Evolutionary conservation across 2,113 vertebrate genomes (phyloP), one percentile per base, ranked within the genome.

Genomic region (Etheostoma spectabile): DNA sequence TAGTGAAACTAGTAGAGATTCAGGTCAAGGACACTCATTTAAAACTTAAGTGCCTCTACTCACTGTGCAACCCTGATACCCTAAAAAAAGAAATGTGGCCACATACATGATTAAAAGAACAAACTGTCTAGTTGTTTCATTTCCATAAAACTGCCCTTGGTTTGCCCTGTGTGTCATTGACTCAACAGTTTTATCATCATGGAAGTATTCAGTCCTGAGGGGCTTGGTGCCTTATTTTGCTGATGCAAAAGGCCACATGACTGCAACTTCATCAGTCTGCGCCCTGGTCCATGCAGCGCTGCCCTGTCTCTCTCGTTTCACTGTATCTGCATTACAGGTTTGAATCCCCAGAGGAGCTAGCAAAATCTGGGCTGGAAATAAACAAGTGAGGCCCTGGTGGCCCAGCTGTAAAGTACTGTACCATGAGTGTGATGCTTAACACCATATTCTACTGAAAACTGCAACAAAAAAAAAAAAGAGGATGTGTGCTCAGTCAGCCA

Each of bases 211-310:
- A 60, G 74, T 76, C 78, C 64, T 42, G 45, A 64, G 67, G 74
- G 63, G 78, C 77, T 76, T 15, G 2, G 63, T 21, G 70, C 57
- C 63, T 79, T 46, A 53, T 85, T 90, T 73, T 85, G 85, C 88
- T 88, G 79, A 89, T 79, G 66, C 75, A 74, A 88, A 86, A 86
- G 85, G 79, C 63, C 85, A 87, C 63, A 61, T 15, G 73, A 52
- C 80, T 78, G 77, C 74, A 69, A 59, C 68, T 85, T 86, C 77
- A 90, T 85, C 78, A 76, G 62, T 80, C 66, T 83, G 69, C 71
- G 67, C 45, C 21, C 71, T n/a, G 53, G 63, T 71, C 64, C 66
- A 10, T 18, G 60, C 71, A 56, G 59, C 46, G 11, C 65, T 59
- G 63, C 72, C 69, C 65, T 61, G n/a, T 73, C 81, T 69, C 78